phyloP scores from a whole-genome alignment of 1,140 invertebrate species.

The Branchinecta lynchi region DNA sequence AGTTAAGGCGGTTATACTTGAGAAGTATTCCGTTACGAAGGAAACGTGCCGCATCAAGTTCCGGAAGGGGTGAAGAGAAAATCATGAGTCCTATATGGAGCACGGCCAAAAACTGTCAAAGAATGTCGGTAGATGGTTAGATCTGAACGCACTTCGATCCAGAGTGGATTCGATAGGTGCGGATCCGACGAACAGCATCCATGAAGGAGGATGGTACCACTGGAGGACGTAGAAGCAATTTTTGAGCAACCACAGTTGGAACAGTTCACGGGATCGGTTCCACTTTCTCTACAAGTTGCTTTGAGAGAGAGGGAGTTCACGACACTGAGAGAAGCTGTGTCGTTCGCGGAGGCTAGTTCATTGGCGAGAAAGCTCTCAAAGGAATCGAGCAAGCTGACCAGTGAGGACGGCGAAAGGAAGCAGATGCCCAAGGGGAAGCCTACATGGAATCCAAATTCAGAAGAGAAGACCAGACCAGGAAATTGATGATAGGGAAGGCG shows the following conservation, averaged over 20 bases:
- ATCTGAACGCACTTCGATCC: no score
- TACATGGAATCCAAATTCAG: background rate
- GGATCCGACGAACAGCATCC: background rate
- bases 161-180: background rate
- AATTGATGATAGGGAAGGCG: no score
- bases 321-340: no score
- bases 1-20: no score
- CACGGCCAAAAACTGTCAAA: background rate
- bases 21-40: slow-evolving; percentile 4
- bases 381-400: background rate
- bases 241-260: no score
- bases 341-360: no score
- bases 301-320: no score
- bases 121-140: background rate
- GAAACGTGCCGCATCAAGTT: background rate
- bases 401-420: background rate
- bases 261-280: no score
- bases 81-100: slow-evolving; percentile 1
- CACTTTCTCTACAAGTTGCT: no score
- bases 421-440: background rate
- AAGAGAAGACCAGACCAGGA: no score
- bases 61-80: no score
- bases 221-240: background rate
- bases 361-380: no score
- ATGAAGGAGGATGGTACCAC: background rate